These are phyloP conservation scores for Psilanteris sp. DNA, from an alignment of 1,140 invertebrate species.

Conservation along the genomic window DNA sequence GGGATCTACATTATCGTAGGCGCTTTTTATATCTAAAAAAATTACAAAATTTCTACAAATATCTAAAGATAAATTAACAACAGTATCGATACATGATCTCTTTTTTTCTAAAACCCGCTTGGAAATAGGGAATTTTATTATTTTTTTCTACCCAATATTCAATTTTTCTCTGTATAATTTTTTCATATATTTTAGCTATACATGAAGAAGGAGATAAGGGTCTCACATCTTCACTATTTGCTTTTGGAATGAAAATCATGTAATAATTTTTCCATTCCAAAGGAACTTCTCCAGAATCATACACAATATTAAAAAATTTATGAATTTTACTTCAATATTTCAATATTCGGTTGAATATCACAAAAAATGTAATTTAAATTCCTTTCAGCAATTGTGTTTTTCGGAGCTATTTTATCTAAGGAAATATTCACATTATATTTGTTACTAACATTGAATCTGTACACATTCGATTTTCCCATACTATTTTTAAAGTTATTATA, in stretches of 20 bases:
- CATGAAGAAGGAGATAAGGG: slow-evolving; percentile 7
- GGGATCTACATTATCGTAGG: background rate
- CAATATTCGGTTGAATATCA: no score
- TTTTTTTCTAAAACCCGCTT: slow-evolving; percentile 16
- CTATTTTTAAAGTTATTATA: no score
- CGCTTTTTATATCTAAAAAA: background rate
- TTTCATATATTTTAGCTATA: slow-evolving; percentile 15
- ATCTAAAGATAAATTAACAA: background rate
- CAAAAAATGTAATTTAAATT: no score
- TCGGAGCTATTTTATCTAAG: no score
- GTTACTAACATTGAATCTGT: no score
- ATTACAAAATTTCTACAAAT: background rate
- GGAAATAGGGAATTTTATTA: slow-evolving; percentile 2
- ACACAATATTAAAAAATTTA: slow-evolving; percentile 4
- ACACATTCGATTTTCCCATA: no score
- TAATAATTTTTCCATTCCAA: slow-evolving; percentile 8
- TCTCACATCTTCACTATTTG: background rate
- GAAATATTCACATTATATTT: no score
- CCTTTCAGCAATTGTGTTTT: no score
- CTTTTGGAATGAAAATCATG: slow-evolving; percentile 18
- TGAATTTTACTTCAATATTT: background rate
- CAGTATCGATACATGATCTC: slow-evolving; percentile 8
- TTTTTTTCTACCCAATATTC: slow-evolving; percentile 15
- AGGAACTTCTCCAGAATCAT: no score
- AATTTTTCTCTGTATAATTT: slow-evolving; percentile 6